Evolutionary conservation across 2,797 vertebrate genomes (phyloP), one percentile per base, ranked within the genome.

Genomic region (Xenentodon cancila): DNA sequence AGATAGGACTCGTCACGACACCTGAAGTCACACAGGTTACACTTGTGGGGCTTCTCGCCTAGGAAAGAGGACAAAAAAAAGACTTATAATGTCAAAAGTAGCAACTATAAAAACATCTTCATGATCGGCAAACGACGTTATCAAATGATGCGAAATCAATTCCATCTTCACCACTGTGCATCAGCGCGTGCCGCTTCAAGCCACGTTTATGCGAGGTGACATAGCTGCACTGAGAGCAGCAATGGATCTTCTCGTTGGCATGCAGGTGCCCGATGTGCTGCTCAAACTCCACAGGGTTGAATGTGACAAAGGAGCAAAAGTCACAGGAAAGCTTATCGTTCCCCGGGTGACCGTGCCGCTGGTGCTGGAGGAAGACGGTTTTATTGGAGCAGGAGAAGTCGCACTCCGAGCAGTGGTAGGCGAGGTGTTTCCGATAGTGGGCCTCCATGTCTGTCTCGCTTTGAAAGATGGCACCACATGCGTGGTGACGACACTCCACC

Each of bases 31-130:
- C 98, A 99, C 59, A 94, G 81, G 68, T 92, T 92, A 54, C 98
- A 99, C 81, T 99, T 98, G 87, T 98, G 95, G 59, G 97, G 97
- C 75, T 98, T 99, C 88, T 98, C 97, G 58, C 96, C 98, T 97
- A 61, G 50, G 4, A 59, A 21, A 25, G 16, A 48, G 25, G 34
- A n/a, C 49, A 53, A 42, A 57, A 59, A 69, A 19, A 52, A 64
- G n/a, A 43, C 9, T 64, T 11, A 17, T 42, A 0, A 9, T 7
- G 44, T 51, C 1, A 58, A 25, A 5, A 15, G 1, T 1, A 45
- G 19, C 18, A 34, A 19, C 19, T 18, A 8, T 7, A 42, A 50
- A 3, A 7, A 7, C 15, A 15, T 9, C 50, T 34, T 11, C 11
- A 1, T 17, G 9, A 43, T 20, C 5, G n/a, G 45, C 21, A 47